These are phyloP conservation scores for Zaprionus ornatus DNA, from an alignment of 1,140 invertebrate genomes.

Conservation along the genomic window DNA sequence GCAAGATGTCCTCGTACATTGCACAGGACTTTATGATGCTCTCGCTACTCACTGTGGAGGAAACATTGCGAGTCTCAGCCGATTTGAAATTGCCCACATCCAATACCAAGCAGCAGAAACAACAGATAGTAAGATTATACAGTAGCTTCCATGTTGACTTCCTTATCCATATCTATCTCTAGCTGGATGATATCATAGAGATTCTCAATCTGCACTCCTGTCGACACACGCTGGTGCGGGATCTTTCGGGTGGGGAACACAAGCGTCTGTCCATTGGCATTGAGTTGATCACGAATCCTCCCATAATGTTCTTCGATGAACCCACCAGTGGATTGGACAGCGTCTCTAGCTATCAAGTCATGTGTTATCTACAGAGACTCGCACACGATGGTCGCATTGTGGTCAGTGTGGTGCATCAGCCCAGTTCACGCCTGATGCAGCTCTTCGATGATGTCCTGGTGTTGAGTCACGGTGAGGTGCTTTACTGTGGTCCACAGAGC, in stretches of 20 bases:
- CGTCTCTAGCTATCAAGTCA: conserved; percentile 88
- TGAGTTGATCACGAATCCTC: conserved; percentile 93
- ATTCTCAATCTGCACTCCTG: conserved; percentile 86
- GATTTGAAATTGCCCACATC: conserved; percentile 85
- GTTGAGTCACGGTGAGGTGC: conserved; percentile 85
- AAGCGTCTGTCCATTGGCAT: conserved; percentile 93
- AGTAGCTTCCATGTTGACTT: not conserved
- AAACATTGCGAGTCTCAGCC: conserved; percentile 87
- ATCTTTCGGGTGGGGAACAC: conserved; percentile 92
- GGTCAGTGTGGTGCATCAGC: conserved; percentile 95
- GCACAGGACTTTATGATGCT: conserved; percentile 88
- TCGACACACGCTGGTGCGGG: conserved; percentile 87
- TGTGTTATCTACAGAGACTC: conserved; percentile 88
- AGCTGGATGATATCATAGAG: conserved; percentile 86
- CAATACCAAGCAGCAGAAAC: conserved; percentile 52
- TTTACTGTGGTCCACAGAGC: conserved; percentile 86
- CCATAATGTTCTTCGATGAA: conserved; percentile 88
- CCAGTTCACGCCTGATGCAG: conserved; percentile 92
- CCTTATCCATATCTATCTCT: not conserved
- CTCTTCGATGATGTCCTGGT: conserved; percentile 88
- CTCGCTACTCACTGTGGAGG: conserved; percentile 86
- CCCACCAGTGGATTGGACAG: conserved; percentile 92
- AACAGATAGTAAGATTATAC: conserved; percentile 51
- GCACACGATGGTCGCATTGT: conserved; percentile 91
- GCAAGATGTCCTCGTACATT: conserved; percentile 88